Evolutionary conservation across 2,113 vertebrate genomes (phyloP), one percentile per base, ranked within the genome.

Genomic region (Pomatorhinus ruficollis): DNA sequence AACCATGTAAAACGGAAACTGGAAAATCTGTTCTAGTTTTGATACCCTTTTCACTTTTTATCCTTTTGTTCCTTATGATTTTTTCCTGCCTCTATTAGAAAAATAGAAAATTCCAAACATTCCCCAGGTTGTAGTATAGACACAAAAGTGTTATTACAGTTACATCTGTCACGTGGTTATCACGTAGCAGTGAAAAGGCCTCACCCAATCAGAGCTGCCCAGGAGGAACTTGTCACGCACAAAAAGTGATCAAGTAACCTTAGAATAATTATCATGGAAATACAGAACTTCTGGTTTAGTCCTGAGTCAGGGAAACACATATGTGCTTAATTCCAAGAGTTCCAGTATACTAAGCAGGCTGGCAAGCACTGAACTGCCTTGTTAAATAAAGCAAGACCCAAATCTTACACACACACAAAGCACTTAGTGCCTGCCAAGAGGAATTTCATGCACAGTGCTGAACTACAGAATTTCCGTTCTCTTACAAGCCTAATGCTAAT

Each of bases 301-400:
- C 64, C 11, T 22, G 47, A 77, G 19, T 52, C 44, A 82, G 24
- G n/a, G 30, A 88, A 89, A 89, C 24, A 47, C 9, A 1, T 15
- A 24, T 6, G 11, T 53, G 31, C 37, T 78, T 74, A 75, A 74
- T 47, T 75, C 53, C 59, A 87, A 89, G 63, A 71, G 74, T 3
- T 74, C 52, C n/a, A 42, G 50, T 40, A 60, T 37, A 16, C 60
- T 74, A 45, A 87, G 30, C 24, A 95, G 47, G 17, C 25, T 95
- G 61, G 91, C 83, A 92, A 63, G 59, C 24, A 25, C 50, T 54
- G 50, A 80, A 78, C 35, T 70, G 52, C 39, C 80, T 90, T 28
- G 64, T 70, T 90, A 78, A 86, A 66, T 63, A 82, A 82, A 93
- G 78, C 35, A 71, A 91, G 77, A n/a, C 49, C 40, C 69, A 64